These are phyloP conservation scores for Drosophila kanekoi DNA, from an alignment of 2,888 invertebrate species.

Conservation along the genomic window DNA sequence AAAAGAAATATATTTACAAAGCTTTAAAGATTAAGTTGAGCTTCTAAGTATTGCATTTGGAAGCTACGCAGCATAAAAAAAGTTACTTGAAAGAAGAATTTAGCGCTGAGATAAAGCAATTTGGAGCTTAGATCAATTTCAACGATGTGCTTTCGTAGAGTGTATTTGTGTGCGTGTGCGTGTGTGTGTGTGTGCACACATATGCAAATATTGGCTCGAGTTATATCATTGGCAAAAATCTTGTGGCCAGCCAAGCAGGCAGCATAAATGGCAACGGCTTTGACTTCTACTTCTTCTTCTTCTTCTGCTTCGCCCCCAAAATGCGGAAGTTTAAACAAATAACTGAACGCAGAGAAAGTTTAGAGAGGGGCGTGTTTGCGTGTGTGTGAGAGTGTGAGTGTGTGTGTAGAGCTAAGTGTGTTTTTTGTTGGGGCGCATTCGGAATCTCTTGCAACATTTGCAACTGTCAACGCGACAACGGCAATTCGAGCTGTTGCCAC, in stretches of 20 bases:
- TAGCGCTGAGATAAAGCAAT: too few species aligned
- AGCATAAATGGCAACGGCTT: constrained; percentile 59
- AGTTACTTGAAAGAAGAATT: too few species aligned
- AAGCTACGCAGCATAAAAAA: too few species aligned
- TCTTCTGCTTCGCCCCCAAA: constrained; percentile 59
- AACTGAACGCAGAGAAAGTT: constrained; percentile 38
- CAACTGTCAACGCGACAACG: constrained; percentile 77
- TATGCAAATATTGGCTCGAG: constrained; percentile 77
- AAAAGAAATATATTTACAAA: too few species aligned
- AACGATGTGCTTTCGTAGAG: background rate
- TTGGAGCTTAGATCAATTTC: background rate
- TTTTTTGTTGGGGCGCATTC: constrained; percentile 13
- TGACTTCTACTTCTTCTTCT: constrained; percentile 33
- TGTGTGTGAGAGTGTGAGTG: constrained; percentile 11
- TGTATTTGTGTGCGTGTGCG: constrained; percentile 4
- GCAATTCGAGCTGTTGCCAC: constrained; percentile 43
- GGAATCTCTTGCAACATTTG: constrained; percentile 67
- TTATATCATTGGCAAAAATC: constrained; percentile 77
- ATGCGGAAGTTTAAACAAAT: constrained; percentile 72
- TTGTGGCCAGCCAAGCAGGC: constrained; percentile 75
- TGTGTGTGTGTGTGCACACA: constrained; percentile 43
- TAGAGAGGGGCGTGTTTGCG: constrained; percentile 3
- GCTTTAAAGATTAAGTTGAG: too few species aligned
- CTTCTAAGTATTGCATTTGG: too few species aligned
- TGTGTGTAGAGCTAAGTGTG: constrained; percentile 19